Evolutionary conservation across 2,888 invertebrate species (phyloP).

Genomic region (Cephus nigrinus): DNA sequence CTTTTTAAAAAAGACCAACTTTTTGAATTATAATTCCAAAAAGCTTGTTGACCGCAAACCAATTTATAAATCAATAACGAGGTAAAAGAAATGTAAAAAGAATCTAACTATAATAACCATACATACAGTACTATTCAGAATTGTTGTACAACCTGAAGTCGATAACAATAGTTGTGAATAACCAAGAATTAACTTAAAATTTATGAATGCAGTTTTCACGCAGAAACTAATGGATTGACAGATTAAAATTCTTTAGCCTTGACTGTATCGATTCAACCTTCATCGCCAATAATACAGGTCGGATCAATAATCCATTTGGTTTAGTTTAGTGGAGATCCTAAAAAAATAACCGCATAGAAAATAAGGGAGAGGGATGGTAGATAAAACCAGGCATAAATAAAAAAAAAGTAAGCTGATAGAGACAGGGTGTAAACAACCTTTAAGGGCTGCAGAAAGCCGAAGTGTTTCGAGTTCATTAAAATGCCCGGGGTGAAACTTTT

Average conservation of each 20-base stretch:
- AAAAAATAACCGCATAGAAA: background rate
- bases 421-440: background rate
- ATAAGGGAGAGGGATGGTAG: background rate
- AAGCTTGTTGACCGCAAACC: background rate
- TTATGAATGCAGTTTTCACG: background rate
- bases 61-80: background rate
- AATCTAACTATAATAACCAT: background rate
- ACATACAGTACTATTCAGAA: no score
- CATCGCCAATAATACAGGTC: background rate
- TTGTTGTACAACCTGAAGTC: no score
- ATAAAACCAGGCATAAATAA: background rate
- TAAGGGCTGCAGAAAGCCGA: background rate
- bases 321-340: no score
- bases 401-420: background rate
- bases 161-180: no score
- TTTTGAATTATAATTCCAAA: background rate
- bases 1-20: background rate
- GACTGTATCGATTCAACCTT: background rate
- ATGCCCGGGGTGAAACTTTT: background rate
- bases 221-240: background rate
- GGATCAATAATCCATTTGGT: background rate
- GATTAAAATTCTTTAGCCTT: background rate
- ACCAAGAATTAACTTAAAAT: background rate
- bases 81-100: background rate
- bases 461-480: background rate